Conservation (phyloP, 92 coral and sea anemone genomes). For the Paramuricea clavata region DNA sequence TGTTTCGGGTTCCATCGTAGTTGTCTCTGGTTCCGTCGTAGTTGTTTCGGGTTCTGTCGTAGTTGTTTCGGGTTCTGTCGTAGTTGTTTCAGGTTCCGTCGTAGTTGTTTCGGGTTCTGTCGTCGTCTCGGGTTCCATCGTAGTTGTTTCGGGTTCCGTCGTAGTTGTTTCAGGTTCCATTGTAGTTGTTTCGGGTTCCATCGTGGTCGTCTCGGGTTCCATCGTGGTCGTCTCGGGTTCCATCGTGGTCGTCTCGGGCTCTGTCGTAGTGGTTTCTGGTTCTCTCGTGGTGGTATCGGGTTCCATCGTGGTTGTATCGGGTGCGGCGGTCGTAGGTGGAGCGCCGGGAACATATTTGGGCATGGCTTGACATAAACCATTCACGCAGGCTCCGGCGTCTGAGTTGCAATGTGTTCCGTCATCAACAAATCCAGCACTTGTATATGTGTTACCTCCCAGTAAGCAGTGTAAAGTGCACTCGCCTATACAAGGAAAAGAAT, state of each 20-base stretch:
- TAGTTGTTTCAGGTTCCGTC: neutral
- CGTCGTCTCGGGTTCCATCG: neutral
- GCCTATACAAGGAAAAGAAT: neutral
- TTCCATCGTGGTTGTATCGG: neutral
- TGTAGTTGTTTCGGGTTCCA: neutral
- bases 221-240: neutral
- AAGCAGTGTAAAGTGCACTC: slow-evolving; percentile 16
- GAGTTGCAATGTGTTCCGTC: slow-evolving; percentile 37
- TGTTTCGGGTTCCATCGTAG: neutral
- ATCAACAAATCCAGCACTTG: neutral
- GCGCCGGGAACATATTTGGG: slow-evolving; percentile 6
- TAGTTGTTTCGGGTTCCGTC: neutral
- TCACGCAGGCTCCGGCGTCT: slow-evolving; percentile 20
- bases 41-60: neutral
- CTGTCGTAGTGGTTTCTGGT: neutral
- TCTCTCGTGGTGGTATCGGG: neutral
- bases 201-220: neutral
- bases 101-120: neutral
- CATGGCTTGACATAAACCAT: slow-evolving; percentile 17
- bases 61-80: neutral
- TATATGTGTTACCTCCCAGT: neutral
- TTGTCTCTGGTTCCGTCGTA: neutral
- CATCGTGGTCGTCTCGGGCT: neutral
- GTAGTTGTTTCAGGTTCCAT: neutral
- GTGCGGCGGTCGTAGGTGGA: neutral